Conservation (phyloP, 2,888 invertebrate species). For the Coecobrya sp. region DNA sequence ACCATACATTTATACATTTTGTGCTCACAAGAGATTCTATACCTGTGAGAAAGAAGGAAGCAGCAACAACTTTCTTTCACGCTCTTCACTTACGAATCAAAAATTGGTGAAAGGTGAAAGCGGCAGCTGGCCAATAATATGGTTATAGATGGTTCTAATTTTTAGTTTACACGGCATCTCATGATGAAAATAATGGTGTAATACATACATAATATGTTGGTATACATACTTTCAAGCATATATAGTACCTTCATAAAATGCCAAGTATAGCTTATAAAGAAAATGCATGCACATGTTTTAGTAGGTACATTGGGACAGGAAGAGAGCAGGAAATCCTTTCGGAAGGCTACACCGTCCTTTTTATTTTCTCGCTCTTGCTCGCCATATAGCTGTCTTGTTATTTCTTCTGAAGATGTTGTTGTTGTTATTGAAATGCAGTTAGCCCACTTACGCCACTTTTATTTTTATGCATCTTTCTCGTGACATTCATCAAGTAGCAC, state of each 20-base stretch:
- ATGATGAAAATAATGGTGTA: background rate
- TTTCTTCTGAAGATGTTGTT: conserved; percentile 59
- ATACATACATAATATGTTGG: background rate
- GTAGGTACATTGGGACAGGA: conserved; percentile 71
- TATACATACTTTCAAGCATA: background rate
- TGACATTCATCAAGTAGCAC: conserved; percentile 45
- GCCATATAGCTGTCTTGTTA: conserved; percentile 56
- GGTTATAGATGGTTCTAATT: background rate
- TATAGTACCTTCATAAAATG: background rate
- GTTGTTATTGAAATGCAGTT: conserved; percentile 62
- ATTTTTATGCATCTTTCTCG: conserved; percentile 17
- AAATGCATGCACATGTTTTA: conserved; percentile 43
- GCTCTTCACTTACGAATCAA: background rate
- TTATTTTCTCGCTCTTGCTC: conserved; percentile 30
- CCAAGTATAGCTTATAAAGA: background rate
- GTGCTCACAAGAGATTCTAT: background rate
- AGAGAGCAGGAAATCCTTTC: conserved; percentile 77
- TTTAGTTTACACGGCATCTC: conserved; percentile 47
- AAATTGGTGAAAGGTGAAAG: background rate
- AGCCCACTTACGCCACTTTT: conserved; percentile 55
- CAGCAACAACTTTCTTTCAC: conserved; percentile 57
- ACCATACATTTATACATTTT: background rate
- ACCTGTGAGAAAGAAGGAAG: background rate
- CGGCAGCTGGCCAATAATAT: background rate
- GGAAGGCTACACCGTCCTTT: conserved; percentile 77